These are phyloP conservation scores for Eremobia ochroleuca DNA, from an alignment of 2,888 invertebrate species.

Conservation along the genomic window DNA sequence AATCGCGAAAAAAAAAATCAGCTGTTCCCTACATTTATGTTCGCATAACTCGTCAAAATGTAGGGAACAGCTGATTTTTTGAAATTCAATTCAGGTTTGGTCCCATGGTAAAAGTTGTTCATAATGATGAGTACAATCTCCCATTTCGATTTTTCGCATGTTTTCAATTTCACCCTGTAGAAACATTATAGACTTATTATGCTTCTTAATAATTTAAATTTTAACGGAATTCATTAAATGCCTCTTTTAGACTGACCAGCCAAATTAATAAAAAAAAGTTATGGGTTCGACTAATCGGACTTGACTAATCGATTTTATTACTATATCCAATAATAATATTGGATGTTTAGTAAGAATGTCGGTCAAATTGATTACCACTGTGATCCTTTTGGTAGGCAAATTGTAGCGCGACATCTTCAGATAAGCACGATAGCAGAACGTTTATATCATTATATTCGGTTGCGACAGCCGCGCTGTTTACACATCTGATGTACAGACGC, in stretches of 20 bases:
- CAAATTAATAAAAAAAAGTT: conserved; percentile 5
- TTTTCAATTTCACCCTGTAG: too few species aligned
- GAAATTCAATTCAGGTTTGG: too few species aligned
- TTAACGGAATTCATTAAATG: neutral
- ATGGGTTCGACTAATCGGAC: neutral
- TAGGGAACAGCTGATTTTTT: too few species aligned
- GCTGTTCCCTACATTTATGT: too few species aligned
- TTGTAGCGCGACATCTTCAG: conserved; percentile 2
- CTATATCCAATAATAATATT: neutral
- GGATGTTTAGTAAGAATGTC: neutral
- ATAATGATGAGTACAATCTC: too few species aligned
- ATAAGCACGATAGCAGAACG: neutral
- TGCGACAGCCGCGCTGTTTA: neutral
- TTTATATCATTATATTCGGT: neutral
- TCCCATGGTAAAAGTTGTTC: too few species aligned
- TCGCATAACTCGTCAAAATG: too few species aligned
- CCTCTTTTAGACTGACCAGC: neutral
- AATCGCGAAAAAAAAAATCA: too few species aligned
- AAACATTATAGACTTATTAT: too few species aligned
- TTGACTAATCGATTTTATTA: neutral
- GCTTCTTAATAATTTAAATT: too few species aligned
- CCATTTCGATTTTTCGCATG: too few species aligned
- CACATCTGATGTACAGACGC: neutral
- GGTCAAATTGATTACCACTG: conserved; percentile 13
- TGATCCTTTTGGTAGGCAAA: conserved; percentile 19